These are phyloP conservation scores for Falco rusticolus DNA, from an alignment of 2,797 vertebrate species.

Conservation along the genomic window DNA sequence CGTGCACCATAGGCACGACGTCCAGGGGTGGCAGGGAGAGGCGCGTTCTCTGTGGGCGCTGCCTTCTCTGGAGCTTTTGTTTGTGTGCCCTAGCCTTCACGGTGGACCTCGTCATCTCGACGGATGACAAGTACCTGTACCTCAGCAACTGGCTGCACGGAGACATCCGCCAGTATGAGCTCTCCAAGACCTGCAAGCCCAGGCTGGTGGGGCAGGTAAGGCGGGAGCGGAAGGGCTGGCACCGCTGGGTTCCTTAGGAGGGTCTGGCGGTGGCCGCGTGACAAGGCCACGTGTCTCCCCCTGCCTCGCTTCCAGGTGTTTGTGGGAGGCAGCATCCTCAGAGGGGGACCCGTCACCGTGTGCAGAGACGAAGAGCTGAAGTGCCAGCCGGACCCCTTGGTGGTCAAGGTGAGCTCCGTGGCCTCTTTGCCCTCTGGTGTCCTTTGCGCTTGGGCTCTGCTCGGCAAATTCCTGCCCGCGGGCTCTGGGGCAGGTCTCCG, in stretches of 20 bases:
- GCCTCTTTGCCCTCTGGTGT: not conserved
- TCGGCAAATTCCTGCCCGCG: too few species aligned
- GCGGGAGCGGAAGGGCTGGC: not conserved
- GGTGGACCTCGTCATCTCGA: constrained; percentile 87
- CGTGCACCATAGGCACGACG: not conserved
- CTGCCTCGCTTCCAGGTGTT: constrained; percentile 79
- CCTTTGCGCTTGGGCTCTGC: not conserved
- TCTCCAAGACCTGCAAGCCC: constrained; percentile 82
- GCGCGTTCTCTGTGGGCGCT: rapidly evolving
- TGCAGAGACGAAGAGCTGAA: constrained; percentile 85
- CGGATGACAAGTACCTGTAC: constrained; percentile 89
- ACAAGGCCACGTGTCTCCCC: rapidly evolving
- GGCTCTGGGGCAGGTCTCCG: not conserved
- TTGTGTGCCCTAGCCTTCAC: constrained; percentile 82
- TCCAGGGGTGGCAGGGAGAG: not conserved
- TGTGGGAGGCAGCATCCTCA: constrained; percentile 85
- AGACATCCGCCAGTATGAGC: constrained; percentile 92
- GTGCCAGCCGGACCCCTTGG: constrained; percentile 81
- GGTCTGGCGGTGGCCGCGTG: not conserved
- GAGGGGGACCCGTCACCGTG: constrained; percentile 83
- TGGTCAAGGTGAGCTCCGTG: constrained; percentile 82
- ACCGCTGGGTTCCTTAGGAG: rapidly evolving
- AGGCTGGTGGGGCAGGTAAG: constrained; percentile 88
- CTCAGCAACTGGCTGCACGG: constrained; percentile 94
- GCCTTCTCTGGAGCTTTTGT: not conserved